These are phyloP conservation scores for Pseudorasbora parva DNA, from an alignment of 2,113 vertebrate species.

Conservation along the genomic window DNA sequence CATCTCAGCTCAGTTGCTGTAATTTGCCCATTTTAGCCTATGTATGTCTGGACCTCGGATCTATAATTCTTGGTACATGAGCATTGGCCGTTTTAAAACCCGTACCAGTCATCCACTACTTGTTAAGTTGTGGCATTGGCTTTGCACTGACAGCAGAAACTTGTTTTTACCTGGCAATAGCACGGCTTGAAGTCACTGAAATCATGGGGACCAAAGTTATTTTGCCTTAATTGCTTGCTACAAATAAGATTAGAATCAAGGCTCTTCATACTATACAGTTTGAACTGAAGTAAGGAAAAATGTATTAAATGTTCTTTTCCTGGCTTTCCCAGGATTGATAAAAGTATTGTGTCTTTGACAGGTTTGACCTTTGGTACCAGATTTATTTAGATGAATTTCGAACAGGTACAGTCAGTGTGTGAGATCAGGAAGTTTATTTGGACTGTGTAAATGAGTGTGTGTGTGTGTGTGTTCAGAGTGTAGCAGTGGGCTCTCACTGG, in stretches of 20 bases:
- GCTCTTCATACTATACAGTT: background rate
- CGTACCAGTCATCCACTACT: background rate
- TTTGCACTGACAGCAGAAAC: constrained; percentile 2
- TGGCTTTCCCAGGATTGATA: constrained; percentile 12
- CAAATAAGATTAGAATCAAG: constrained; percentile 17
- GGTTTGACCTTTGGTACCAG: constrained; percentile 27
- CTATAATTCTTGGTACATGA: background rate
- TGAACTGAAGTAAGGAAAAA: background rate
- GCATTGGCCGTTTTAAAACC: background rate
- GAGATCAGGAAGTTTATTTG: background rate
- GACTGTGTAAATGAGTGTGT: constrained; percentile 19
- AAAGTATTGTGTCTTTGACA: constrained; percentile 16
- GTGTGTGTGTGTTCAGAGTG: constrained; percentile 15
- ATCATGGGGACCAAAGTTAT: constrained; percentile 42
- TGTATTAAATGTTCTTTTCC: background rate
- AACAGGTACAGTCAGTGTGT: constrained; percentile 3
- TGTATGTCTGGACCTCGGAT: background rate
- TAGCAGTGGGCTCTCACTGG: constrained; percentile 7
- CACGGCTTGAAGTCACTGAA: constrained; percentile 41
- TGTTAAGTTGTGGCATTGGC: background rate
- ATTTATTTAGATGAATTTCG: constrained; percentile 31
- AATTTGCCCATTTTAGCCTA: too few species aligned
- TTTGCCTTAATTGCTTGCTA: background rate
- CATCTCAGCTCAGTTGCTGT: too few species aligned
- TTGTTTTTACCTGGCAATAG: constrained; percentile 40